Evolutionary conservation across 2,888 invertebrate genomes (phyloP), one percentile per base, ranked within the genome.

Genomic region (Nysson spinosus): DNA sequence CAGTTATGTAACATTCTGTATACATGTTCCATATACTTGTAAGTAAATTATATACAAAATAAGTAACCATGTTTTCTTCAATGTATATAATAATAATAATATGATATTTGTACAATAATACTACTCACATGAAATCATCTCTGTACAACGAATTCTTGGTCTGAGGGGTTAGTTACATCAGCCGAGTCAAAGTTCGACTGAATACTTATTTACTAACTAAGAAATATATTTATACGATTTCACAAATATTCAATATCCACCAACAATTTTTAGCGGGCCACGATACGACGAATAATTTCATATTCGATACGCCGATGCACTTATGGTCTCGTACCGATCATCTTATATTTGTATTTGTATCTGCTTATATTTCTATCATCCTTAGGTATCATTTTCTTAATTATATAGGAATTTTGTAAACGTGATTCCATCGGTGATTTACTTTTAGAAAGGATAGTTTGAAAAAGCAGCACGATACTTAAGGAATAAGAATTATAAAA

Each of bases 21-120:
- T n/a, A n/a, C 50, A 57, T 55, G 43, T 57, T 52, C 39, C 28
- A 26, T 58, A 64, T 64, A 49, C 56, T 68, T 58, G 42, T 60
- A 69, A 72, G 66, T 75, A 76, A 72, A 68, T 61, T 76, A 76
- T 76, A 67, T 76, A 76, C 73, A 76, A 69, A n/a, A 67, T 74
- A 71, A 74, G 71, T 76, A 75, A 64, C 66, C 30, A 47, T 65
- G 20, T 62, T 56, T 67, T 32, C 24, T 43, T 22, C 32, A 24
- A 1, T 42, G 19, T 47, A n/a, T 17, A 16, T 22, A 57, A 69
- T 49, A 49, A 64, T 52, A 73, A 67, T 50, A 70, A 69, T 62
- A 69, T 57, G 39, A 62, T 9, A 16, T 69, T 60, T 73, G 58
- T 72, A 75, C 58, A 72, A 58, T 66, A 69, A 74, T 54, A 61